Evolutionary conservation across 2,113 vertebrate species (phyloP), one percentile per base, ranked within the genome.

Genomic region (Brachionichthys hirsutus): DNA sequence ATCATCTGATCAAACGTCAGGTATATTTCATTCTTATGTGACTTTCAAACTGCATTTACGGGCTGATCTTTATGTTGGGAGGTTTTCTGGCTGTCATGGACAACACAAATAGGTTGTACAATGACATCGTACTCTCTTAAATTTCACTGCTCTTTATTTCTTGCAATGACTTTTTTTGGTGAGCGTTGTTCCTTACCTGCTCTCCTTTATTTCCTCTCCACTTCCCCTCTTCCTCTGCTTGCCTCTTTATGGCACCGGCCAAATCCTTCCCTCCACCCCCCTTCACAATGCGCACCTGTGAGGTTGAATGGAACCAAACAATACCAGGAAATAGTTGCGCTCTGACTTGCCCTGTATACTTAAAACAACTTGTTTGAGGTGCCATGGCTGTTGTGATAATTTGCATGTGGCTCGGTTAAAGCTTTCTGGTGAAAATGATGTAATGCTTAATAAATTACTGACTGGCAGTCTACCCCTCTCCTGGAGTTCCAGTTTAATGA

Each of bases 251-350:
- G 36, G 5, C 44, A 17, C 18, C 44, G 15, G 6, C 52, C 70
- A 43, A 15, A 22, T 41, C 55, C 53, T 15, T 46, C 47, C 62
- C 63, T 34, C 34, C n/a, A 0, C 30, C 49, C 62, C 18, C 60
- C 51, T 56, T 22, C 59, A 11, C 52, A 68, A 44, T 20, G 12
- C 2, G 19, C 84, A 92, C 87, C 89, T 91, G 86, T 67, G 73
- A 36, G 47, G 11, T 50, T 62, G 58, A 74, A 35, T 60, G 48
- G 57, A 66, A 7, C 40, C 5, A 0, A 69, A 92, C 91, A 92
- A 90, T 90, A 42, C 46, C 66, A 87, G 91, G 91, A 92, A 90
- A 68, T 76, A 58, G 49, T 69, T 66, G 18, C 0, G 4, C 42
- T 51, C 15, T 52, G 36, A 48, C 54, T 69, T 19, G 24, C 52